phyloP scores from a whole-genome alignment of 1,140 invertebrate genomes.

The Drusus annulatus region DNA sequence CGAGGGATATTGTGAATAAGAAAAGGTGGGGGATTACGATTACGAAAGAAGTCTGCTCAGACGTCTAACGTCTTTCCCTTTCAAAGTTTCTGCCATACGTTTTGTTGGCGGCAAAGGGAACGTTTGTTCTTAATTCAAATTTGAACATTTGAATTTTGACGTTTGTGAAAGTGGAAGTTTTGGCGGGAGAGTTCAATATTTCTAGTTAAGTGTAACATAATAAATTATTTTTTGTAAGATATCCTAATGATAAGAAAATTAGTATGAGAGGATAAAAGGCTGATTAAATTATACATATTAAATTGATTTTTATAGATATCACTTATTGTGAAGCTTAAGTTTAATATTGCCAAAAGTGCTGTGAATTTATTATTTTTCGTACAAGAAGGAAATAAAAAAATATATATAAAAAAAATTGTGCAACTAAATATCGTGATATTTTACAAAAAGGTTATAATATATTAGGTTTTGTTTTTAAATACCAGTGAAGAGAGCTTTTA shows the following conservation, averaged over 20 bases:
- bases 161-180: neutral
- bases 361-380: neutral
- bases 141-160: slow-evolving; percentile 52
- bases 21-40: slow-evolving; percentile 54
- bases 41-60: slow-evolving; percentile 50
- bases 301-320: neutral
- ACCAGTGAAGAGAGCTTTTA: too few species aligned
- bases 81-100: slow-evolving; percentile 57
- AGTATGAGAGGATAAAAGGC: neutral
- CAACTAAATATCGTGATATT: too few species aligned
- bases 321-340: neutral
- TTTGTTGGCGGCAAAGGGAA: slow-evolving; percentile 54
- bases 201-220: too few species aligned
- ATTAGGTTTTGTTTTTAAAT: too few species aligned
- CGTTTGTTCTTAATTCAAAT: slow-evolving; percentile 30
- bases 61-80: slow-evolving; percentile 56
- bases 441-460: too few species aligned
- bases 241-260: too few species aligned
- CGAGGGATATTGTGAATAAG: slow-evolving; percentile 47
- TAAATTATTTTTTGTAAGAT: too few species aligned
- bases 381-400: too few species aligned
- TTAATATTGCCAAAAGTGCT: neutral
- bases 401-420: too few species aligned
- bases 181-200: neutral
- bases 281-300: neutral